Base-by-base conservation (phyloP, 2,797 vertebrate species). In the Hydrocynus forskahlii region DNA sequence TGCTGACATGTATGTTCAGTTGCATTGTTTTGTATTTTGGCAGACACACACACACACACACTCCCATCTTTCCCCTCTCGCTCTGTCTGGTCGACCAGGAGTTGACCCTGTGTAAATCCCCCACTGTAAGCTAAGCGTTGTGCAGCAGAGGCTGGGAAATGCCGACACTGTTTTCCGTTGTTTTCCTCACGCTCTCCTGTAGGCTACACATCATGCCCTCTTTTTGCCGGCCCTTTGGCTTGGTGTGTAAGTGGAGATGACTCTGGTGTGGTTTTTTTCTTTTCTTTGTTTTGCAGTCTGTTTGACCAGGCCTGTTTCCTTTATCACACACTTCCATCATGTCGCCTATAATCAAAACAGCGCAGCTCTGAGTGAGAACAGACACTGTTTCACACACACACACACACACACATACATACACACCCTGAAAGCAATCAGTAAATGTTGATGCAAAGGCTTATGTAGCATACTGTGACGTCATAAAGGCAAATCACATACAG, bases 381-480 rank as follows among this genome's bases (percentile, higher is more conserved):
- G 62, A 78, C 64, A 57, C 5, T 5, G 1, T 2, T 60, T 50
- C 45, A 62, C n/a, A 48, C 73, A 75, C 38, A 63, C 70, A 63
- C 55, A 70, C 57, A 76, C 8, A 55, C 75, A 83, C 25, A 71
- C 57, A 66, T 54, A 79, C 16, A 72, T 40, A 68, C 21, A 78
- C 16, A 40, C 54, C 21, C 38, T 38, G n/a, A 68, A 19, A 75
- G 13, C 38, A 25, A 59, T 35, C 8, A 1, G 75, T 50, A 21
- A 25, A 59, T 70, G 66, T 19, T 66, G 73, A 57, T 57, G 35
- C 21, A 5, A 68, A 70, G n/a, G 14, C 43, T 76, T 63, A 64
- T 17, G 23, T 52, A 54, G 5, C 70, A 19, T 4, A 16, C 25
- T 38, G 55, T 72, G 50, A 38, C 35, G 16, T 55, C 50, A 29